Evolutionary conservation across 2,888 invertebrate genomes (phyloP).

Genomic region (Hemaris fuciformis): DNA sequence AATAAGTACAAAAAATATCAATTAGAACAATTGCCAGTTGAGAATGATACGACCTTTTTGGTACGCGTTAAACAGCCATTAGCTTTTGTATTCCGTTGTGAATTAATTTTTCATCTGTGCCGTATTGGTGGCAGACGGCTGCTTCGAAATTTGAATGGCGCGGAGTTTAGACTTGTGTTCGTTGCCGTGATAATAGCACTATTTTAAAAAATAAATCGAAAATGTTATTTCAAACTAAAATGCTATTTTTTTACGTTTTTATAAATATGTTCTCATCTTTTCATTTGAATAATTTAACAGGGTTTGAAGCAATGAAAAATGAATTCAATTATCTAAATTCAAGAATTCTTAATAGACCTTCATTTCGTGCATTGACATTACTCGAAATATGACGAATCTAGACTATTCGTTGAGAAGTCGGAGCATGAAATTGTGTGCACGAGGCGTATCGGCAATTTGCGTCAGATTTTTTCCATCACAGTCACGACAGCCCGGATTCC

Average conservation of each 20-base stretch:
- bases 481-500: constrained; percentile 80
- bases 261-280: too few species aligned
- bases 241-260: too few species aligned
- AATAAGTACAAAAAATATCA: constrained; percentile 55
- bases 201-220: too few species aligned
- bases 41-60: constrained; percentile 43
- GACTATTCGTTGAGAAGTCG: constrained; percentile 67
- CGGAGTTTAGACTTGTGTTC: constrained; percentile 1
- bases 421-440: constrained; percentile 80
- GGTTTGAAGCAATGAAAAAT: background rate
- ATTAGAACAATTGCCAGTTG: constrained; percentile 58
- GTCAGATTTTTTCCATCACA: constrained; percentile 76
- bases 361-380: constrained; percentile 40
- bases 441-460: constrained; percentile 81
- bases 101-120: constrained; percentile 56
- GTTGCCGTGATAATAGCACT: background rate
- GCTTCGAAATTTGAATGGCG: background rate
- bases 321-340: background rate
- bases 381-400: constrained; percentile 75
- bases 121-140: constrained; percentile 33
- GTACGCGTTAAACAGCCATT: constrained; percentile 61
- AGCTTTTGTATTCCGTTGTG: constrained; percentile 51
- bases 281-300: too few species aligned
- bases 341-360: constrained; percentile 8
- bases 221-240: too few species aligned